Conservation (phyloP, 2,797 vertebrate species). For the Gymnocypris eckloni region DNA sequence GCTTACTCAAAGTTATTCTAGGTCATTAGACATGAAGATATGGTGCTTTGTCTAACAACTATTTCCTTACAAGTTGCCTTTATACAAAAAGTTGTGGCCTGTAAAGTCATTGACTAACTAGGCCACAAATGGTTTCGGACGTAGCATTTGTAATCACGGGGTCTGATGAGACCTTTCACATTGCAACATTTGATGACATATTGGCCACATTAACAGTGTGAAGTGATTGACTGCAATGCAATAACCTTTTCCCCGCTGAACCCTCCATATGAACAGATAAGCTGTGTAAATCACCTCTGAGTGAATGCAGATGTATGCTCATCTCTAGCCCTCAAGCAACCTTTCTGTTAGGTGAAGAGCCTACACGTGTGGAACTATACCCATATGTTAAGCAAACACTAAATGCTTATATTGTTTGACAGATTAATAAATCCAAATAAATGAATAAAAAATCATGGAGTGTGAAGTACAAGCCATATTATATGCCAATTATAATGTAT, state of each 20-base stretch:
- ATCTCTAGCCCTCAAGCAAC: constrained; percentile 22
- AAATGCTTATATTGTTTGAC: neutral
- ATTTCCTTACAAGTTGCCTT: neutral
- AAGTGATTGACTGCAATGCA: constrained; percentile 49
- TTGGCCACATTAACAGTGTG: constrained; percentile 48
- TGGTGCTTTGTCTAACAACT: neutral
- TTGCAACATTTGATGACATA: constrained; percentile 50
- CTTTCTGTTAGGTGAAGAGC: neutral
- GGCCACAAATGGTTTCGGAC: neutral
- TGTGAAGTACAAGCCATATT: neutral
- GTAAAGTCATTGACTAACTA: neutral
- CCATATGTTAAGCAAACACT: neutral
- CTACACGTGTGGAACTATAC: neutral
- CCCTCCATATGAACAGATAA: constrained; percentile 56
- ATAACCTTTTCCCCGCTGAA: constrained; percentile 55
- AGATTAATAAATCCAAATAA: neutral
- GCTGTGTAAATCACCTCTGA: constrained; percentile 56
- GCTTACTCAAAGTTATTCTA: neutral
- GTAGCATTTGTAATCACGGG: constrained; percentile 2
- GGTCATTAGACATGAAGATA: neutral
- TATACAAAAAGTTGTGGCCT: neutral
- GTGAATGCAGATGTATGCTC: constrained; percentile 49
- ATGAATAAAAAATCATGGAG: neutral
- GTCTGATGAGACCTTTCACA: constrained; percentile 14
- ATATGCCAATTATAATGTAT: neutral